Percentiles rank a stretch among this genome's conserved stretches.
phyloP scores from a whole-genome alignment of 2,797 vertebrate genomes.

The Cyprinodon diabolis region DNA sequence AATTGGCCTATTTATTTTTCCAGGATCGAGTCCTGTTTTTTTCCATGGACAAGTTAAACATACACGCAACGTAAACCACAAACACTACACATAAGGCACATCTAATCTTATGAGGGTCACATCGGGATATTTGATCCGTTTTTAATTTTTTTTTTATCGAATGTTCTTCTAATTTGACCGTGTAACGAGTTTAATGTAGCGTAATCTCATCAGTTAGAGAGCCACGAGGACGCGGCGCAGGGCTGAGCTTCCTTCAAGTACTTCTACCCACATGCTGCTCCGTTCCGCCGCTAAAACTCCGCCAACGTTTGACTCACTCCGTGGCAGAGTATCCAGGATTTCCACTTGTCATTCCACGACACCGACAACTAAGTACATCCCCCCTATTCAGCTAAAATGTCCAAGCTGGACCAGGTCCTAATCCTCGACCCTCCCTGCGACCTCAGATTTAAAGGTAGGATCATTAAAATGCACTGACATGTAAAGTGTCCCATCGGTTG shows the following conservation, averaged over 20 bases:
- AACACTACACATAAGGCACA: not conserved
- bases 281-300: conserved; percentile 60
- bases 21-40: not conserved
- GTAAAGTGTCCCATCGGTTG: not conserved
- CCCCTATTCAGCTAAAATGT: conserved; percentile 80
- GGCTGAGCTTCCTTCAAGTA: conserved; percentile 56
- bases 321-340: conserved; percentile 56
- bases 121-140: not conserved
- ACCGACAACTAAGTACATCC: conserved; percentile 64
- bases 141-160: not conserved
- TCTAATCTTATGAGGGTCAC: not conserved
- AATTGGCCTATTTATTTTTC: not conserved
- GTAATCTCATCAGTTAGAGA: conserved; percentile 55
- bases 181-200: conserved; percentile 34
- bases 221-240: conserved; percentile 63
- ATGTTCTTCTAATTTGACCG: conserved; percentile 13
- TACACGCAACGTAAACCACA: not conserved
- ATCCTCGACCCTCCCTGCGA: conserved; percentile 91
- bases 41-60: no score
- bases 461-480: not conserved
- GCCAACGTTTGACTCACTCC: conserved; percentile 72
- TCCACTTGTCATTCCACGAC: conserved; percentile 71
- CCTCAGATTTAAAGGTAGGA: conserved; percentile 96
- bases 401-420: conserved; percentile 90
- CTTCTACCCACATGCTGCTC: conserved; percentile 55